These are phyloP conservation scores for Benthosema pterotum DNA, from an alignment of 2,797 vertebrate genomes.

Conservation along the genomic window DNA sequence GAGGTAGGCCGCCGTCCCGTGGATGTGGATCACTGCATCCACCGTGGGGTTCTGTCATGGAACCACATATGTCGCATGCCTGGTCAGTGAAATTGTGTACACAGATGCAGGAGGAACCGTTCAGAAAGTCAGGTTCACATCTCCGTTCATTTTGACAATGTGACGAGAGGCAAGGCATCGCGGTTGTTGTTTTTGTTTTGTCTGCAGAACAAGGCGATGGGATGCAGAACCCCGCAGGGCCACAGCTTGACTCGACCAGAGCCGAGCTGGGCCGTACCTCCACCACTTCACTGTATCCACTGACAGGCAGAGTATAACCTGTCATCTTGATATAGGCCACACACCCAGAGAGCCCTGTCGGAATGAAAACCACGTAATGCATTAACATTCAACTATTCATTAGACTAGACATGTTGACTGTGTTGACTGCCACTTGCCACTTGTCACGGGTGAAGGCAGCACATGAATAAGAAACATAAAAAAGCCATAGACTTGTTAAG, in stretches of 20 bases:
- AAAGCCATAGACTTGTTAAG: too few species aligned
- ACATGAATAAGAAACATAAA: too few species aligned
- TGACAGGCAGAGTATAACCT: slow-evolving; percentile 66
- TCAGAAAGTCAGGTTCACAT: slow-evolving; percentile 30
- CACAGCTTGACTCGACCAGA: slow-evolving; percentile 66
- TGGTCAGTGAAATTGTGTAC: slow-evolving; percentile 60
- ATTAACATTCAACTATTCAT: not conserved
- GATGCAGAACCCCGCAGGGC: slow-evolving; percentile 57
- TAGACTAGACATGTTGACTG: too few species aligned
- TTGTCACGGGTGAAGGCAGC: too few species aligned
- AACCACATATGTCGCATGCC: slow-evolving; percentile 70
- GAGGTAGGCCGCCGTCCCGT: slow-evolving; percentile 8
- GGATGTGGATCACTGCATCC: slow-evolving; percentile 47
- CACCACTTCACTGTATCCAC: slow-evolving; percentile 62
- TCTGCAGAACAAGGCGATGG: slow-evolving; percentile 55
- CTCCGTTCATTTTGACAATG: slow-evolving; percentile 57
- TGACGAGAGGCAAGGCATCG: slow-evolving; percentile 49
- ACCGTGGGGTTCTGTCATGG: slow-evolving; percentile 13
- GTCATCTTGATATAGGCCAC: slow-evolving; percentile 73
- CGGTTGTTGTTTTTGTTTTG: slow-evolving; percentile 9
- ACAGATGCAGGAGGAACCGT: slow-evolving; percentile 72
- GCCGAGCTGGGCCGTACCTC: slow-evolving; percentile 62
- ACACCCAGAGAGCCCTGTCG: slow-evolving; percentile 80
- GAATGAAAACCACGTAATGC: slow-evolving; percentile 2
- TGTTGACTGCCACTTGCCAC: too few species aligned